These are phyloP conservation scores for Emydura subglobosa DNA, from an alignment of 2,113 vertebrate genomes.

Conservation along the genomic window DNA sequence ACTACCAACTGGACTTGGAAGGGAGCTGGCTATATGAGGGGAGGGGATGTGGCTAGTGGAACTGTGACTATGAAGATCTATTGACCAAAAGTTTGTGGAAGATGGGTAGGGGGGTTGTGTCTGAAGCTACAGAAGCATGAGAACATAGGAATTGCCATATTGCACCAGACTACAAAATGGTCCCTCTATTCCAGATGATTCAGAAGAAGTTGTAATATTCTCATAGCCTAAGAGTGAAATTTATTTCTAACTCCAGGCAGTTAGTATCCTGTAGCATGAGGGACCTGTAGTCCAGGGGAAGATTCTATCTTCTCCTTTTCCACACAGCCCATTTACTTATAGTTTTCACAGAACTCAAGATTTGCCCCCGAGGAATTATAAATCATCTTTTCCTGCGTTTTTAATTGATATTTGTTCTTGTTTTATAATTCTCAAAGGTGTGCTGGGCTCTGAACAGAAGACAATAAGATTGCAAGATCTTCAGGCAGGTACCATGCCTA, in stretches of 20 bases:
- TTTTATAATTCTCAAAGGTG: not conserved
- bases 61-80: not conserved
- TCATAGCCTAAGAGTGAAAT: not conserved
- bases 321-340: not conserved
- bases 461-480: accelerated
- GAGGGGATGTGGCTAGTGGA: not conserved
- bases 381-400: not conserved
- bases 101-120: not conserved
- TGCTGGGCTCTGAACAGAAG: not conserved
- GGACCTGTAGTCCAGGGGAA: accelerated
- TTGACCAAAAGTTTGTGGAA: not conserved
- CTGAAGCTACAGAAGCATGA: not conserved
- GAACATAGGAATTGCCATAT: not conserved
- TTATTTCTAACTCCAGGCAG: not conserved
- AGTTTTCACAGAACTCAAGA: not conserved
- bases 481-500: accelerated
- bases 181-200: not conserved
- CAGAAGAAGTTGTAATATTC: not conserved
- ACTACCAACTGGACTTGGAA: not conserved
- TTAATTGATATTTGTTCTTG: not conserved
- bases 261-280: not conserved
- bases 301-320: not conserved
- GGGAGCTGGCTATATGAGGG: not conserved
- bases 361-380: not conserved
- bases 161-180: not conserved